Evolutionary conservation across 2,113 vertebrate species (phyloP).

Genomic region (Ptilonorhynchus violaceus): DNA sequence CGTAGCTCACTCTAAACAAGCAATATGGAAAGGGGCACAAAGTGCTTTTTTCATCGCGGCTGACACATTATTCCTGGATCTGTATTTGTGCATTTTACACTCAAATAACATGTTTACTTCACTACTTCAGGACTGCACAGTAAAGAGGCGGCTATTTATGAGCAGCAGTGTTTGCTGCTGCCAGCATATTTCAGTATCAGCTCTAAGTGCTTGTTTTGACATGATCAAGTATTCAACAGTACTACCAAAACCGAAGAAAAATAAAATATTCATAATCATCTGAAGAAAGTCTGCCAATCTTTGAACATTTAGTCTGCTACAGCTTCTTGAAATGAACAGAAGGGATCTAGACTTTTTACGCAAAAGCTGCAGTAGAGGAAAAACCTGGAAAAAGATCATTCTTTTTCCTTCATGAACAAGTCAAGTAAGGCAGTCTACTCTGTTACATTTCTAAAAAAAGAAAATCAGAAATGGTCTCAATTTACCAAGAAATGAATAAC

Average conservation of each 20-base stretch:
- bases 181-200: neutral
- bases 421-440: neutral
- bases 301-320: neutral
- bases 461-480: neutral
- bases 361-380: neutral
- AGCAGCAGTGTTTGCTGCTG: neutral
- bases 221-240: neutral
- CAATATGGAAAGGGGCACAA: neutral
- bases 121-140: neutral
- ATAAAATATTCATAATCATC: conserved; percentile 5
- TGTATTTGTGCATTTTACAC: neutral
- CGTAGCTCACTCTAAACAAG: neutral
- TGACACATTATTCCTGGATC: neutral
- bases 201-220: conserved; percentile 7
- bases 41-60: neutral
- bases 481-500: neutral
- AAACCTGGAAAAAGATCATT: neutral
- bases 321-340: neutral
- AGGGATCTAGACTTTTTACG: neutral
- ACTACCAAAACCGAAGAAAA: neutral
- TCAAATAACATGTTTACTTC: neutral
- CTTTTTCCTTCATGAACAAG: neutral
- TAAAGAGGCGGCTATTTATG: neutral
- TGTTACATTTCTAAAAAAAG: neutral
- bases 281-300: neutral